Conservation (phyloP, 2,888 invertebrate species). For the Dryocosmus kuriphilus region DNA sequence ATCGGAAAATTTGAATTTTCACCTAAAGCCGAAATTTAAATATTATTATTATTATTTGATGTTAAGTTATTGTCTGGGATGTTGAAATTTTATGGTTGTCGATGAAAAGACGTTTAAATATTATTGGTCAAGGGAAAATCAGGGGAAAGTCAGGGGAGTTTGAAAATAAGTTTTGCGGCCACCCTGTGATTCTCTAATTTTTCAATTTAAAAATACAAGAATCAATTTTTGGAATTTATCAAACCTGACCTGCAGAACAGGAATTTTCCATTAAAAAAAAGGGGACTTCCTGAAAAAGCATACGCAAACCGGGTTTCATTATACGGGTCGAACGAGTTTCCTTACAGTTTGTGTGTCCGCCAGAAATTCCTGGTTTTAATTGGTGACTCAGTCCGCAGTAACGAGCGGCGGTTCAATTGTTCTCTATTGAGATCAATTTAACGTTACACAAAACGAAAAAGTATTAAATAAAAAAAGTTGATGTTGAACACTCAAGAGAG, state of each 20-base stretch:
- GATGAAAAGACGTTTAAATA: too few relatives aligned
- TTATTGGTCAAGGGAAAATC: too few relatives aligned
- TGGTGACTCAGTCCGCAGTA: slow-evolving; percentile 57
- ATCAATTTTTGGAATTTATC: too few relatives aligned
- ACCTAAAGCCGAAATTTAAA: too few relatives aligned
- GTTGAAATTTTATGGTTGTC: too few relatives aligned
- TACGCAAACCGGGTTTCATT: slow-evolving; percentile 30
- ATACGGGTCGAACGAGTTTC: slow-evolving; percentile 43
- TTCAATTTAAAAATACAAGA: too few relatives aligned
- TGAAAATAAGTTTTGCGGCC: too few relatives aligned
- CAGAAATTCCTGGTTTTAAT: slow-evolving; percentile 55
- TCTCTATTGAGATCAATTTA: slow-evolving; percentile 39
- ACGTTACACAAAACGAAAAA: slow-evolving; percentile 5
- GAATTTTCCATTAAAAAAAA: background rate
- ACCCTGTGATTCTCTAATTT: too few relatives aligned
- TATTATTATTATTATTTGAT: too few relatives aligned
- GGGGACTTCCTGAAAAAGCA: background rate
- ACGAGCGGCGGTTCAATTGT: slow-evolving; percentile 40
- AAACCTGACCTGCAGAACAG: background rate
- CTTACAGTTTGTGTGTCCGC: slow-evolving; percentile 43
- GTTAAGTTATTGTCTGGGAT: too few relatives aligned
- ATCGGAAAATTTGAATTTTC: too few relatives aligned
- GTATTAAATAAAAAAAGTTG: background rate
- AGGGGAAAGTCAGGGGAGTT: too few relatives aligned
- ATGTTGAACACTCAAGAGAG: slow-evolving; percentile 23